Evolutionary conservation across 2,113 vertebrate species (phyloP).

Genomic region (Zosterops hypoxanthus): DNA sequence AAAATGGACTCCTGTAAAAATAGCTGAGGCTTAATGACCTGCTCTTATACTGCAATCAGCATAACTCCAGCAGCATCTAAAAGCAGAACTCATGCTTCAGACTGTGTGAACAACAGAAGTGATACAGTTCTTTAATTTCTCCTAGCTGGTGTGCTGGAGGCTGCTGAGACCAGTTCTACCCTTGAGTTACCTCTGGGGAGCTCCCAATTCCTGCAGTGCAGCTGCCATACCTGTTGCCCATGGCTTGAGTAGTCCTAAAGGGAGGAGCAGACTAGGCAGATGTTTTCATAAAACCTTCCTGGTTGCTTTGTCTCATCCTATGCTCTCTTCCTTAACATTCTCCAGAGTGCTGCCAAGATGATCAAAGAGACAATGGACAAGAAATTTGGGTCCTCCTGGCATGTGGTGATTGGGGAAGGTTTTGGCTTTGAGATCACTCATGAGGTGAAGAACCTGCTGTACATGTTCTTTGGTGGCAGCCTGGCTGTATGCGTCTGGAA

Average conservation of each 20-base stretch:
- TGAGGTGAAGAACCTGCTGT: constrained; percentile 95
- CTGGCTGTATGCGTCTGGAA: constrained; percentile 97
- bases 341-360: constrained; percentile 95
- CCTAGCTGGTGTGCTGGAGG: background rate
- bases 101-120: background rate
- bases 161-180: background rate
- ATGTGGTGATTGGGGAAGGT: constrained; percentile 95
- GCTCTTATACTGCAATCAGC: background rate
- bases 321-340: background rate
- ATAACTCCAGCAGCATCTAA: background rate
- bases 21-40: constrained; percentile 28
- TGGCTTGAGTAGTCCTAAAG: background rate
- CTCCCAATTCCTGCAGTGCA: background rate
- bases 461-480: constrained; percentile 97
- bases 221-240: background rate
- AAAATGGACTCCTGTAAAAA: constrained; percentile 40
- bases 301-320: background rate
- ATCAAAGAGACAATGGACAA: constrained; percentile 99
- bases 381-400: constrained; percentile 98
- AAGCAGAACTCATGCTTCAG: background rate
- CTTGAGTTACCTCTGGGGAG: background rate
- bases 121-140: background rate
- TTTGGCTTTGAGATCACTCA: constrained; percentile 97
- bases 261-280: background rate
- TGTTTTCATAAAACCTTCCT: background rate